These are phyloP conservation scores for Babylonia areolata DNA, from an alignment of 1,140 invertebrate species.

Conservation along the genomic window DNA sequence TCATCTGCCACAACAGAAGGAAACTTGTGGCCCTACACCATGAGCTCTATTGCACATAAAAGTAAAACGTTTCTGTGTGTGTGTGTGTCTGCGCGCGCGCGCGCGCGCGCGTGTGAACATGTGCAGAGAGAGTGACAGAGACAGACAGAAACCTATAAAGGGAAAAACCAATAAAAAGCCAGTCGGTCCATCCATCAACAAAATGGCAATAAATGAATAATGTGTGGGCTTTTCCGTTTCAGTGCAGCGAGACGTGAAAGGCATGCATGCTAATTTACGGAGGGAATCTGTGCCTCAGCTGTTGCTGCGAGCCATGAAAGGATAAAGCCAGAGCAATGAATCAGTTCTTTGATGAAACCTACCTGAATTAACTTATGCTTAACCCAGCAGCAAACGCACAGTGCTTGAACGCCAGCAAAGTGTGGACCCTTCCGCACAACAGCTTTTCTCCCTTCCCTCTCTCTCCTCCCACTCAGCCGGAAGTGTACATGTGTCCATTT, in stretches of 20 bases:
- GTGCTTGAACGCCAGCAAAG: not conserved
- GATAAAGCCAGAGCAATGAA: not conserved
- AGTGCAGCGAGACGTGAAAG: not conserved
- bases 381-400: too few species aligned
- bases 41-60: too few species aligned
- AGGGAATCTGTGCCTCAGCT: too few species aligned
- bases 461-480: not conserved
- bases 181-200: not conserved
- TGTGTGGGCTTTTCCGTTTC: not conserved
- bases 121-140: conserved; percentile 15
- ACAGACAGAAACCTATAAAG: not conserved
- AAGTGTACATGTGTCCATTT: conserved; percentile 35
- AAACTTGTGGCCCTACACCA: too few species aligned
- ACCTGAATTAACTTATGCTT: too few species aligned
- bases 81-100: not conserved
- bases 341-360: not conserved
- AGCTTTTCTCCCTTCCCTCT: not conserved
- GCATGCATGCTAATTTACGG: not conserved
- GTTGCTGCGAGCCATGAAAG: not conserved
- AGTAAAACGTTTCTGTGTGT: not conserved
- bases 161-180: not conserved
- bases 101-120: not conserved
- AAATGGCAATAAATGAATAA: too few species aligned
- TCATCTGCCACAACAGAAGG: not conserved
- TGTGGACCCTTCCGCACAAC: not conserved